Evolutionary conservation across 2,797 vertebrate species (phyloP), one percentile per base, ranked within the genome.

Genomic region (Martes flavigula): DNA sequence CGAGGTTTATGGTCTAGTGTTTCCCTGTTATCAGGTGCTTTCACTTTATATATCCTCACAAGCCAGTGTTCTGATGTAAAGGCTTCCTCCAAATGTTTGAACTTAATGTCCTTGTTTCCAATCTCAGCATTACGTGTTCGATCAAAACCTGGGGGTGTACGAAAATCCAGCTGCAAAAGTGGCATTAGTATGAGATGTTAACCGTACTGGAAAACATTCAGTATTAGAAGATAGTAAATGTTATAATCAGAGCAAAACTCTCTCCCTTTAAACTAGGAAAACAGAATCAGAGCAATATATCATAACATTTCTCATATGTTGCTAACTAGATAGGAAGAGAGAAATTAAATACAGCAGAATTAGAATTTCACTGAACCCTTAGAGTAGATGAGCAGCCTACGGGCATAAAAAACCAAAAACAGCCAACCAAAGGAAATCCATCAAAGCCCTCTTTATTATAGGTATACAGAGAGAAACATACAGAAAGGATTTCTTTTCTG

Each of bases 51-150:
- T 99, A 99, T 99, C 98, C 99, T 99, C 98, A 99, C 99, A 97
- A 99, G 99, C 99, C 99, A 99, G 98, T 99, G 99, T 98, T 99
- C 99, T 1, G 99, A 99, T 73, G 99, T 99, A 98, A 99, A 99
- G 58, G 99, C 99, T 98, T 99, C 99, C 98, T 99, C 99, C 98
- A 99, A 99, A 97, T 99, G 99, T 98, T 99, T 99, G 98, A 99
- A 99, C 97, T 99, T 99, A 96, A 99, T 99, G 98, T 99, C 99
- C 98, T 99, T 99, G 99, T 99, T 99, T 98, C 99, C 99, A 95
- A 99, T 99, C 98, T 99, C 99, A 0, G 99, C 99, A 91, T 99
- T 99, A 75, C 99, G 99, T 0, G 99, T 99, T 68, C 99, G 99
- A 98, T 99, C 99, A 4, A 99, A 99, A 94, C 99, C 99, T 2